A percentile compares a stretch with the other conserved stretches of the same genome.
Evolutionary conservation across 2,888 invertebrate species (phyloP).

Genomic region (Eupithecia subumbrata): DNA sequence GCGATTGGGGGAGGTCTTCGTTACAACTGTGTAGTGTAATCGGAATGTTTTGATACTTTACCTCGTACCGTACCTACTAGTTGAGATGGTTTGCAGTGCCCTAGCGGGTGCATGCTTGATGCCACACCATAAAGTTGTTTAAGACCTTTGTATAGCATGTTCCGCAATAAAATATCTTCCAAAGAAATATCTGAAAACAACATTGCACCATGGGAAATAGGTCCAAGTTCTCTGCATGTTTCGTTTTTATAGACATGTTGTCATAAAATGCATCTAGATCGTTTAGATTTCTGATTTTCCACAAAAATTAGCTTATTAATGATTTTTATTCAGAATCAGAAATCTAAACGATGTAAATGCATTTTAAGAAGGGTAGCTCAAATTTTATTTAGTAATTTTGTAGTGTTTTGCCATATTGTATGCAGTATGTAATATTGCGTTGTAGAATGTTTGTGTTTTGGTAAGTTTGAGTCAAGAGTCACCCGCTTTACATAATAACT

Average conservation of each 20-base stretch:
- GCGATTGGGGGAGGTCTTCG: conserved; percentile 73
- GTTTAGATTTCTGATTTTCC: too few species aligned
- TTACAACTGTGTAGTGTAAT: conserved; percentile 57
- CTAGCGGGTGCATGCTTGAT: too few species aligned
- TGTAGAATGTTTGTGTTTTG: not conserved
- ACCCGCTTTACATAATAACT: not conserved
- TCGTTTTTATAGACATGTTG: not conserved
- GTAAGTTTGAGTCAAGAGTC: not conserved
- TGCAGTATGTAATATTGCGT: not conserved
- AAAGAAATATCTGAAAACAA: too few species aligned
- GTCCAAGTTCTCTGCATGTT: not conserved
- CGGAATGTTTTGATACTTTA: conserved; percentile 50
- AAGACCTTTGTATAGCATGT: too few species aligned
- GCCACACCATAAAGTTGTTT: too few species aligned
- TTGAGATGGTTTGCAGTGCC: too few species aligned
- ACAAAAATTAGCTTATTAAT: too few species aligned
- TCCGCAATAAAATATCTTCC: too few species aligned
- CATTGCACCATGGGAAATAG: not conserved
- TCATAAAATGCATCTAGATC: not conserved
- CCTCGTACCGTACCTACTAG: too few species aligned
- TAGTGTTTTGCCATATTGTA: not conserved
- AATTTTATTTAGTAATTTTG: not conserved
- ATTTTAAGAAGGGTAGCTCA: not conserved
- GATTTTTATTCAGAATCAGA: too few species aligned
- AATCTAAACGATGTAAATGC: too few species aligned